phyloP scores from a whole-genome alignment of 2,797 vertebrate species.

The Anableps anableps region DNA sequence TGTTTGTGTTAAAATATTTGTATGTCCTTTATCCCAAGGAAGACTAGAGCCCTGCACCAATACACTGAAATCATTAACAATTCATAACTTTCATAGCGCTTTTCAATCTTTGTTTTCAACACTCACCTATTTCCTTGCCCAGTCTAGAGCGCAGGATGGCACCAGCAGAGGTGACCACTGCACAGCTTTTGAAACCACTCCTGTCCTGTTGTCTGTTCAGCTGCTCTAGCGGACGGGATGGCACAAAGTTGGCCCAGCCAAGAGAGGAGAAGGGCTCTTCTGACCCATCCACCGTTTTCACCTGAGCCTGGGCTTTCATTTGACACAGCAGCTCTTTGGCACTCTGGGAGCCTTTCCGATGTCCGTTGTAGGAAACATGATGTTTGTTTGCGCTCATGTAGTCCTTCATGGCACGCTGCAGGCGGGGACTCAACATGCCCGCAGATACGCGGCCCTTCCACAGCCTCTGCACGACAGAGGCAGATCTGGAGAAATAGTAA shows the following conservation, averaged over 20 bases:
- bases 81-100: not conserved
- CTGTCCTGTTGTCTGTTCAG: conserved; percentile 72
- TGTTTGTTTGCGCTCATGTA: conserved; percentile 94
- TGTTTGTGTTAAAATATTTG: not conserved
- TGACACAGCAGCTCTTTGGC: conserved; percentile 88
- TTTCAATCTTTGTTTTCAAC: not conserved
- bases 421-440: conserved; percentile 90
- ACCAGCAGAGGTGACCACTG: conserved; percentile 95
- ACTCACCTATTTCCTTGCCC: conserved; percentile 97
- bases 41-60: not conserved
- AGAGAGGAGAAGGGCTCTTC: conserved; percentile 91
- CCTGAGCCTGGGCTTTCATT: conserved; percentile 83
- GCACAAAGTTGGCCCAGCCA: conserved; percentile 90
- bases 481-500: conserved; percentile 87
- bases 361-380: conserved; percentile 86
- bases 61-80: not conserved
- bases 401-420: conserved; percentile 93
- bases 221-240: conserved; percentile 80
- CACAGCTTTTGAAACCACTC: conserved; percentile 85
- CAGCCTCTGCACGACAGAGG: conserved; percentile 87
- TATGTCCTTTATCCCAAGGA: not conserved
- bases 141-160: conserved; percentile 94
- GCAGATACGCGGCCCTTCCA: conserved; percentile 91
- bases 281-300: conserved; percentile 90
- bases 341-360: conserved; percentile 69